A percentile compares a stretch with the other conserved stretches of the same genome.
Evolutionary conservation across 2,888 invertebrate genomes (phyloP).

Genomic region (Cenopis cana): DNA sequence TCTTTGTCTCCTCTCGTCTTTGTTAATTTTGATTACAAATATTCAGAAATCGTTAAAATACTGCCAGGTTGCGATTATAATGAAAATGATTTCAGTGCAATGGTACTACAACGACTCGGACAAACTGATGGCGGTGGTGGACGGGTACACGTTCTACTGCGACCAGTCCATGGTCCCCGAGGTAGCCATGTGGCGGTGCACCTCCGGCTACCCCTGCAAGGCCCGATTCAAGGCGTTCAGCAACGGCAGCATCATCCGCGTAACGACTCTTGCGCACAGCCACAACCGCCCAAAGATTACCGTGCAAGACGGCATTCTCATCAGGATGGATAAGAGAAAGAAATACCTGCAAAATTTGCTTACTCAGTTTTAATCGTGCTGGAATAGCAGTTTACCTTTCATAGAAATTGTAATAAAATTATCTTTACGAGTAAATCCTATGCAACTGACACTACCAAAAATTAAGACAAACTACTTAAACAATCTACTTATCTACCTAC

Average conservation of each 20-base stretch:
- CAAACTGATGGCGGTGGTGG: conserved; percentile 56
- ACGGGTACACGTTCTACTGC: conserved; percentile 60
- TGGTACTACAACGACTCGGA: conserved; percentile 56
- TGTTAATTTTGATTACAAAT: not conserved
- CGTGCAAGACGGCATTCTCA: conserved; percentile 45
- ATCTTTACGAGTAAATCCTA: not conserved
- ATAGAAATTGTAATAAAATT: not conserved
- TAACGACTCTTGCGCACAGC: conserved; percentile 54
- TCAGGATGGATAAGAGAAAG: conserved; percentile 25
- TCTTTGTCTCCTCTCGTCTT: too few relatives aligned
- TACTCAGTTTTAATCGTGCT: not conserved
- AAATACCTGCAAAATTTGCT: conserved; percentile 1
- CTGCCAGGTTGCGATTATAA: not conserved
- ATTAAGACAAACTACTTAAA: not conserved
- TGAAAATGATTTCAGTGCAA: conserved; percentile 52
- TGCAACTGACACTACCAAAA: not conserved
- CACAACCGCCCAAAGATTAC: conserved; percentile 54
- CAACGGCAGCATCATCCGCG: conserved; percentile 51
- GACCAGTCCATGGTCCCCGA: conserved; percentile 45
- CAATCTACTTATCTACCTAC: too few relatives aligned
- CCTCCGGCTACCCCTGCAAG: conserved; percentile 61
- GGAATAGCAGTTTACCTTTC: not conserved
- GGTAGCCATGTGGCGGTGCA: conserved; percentile 60
- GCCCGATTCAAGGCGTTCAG: conserved; percentile 59
- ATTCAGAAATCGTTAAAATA: not conserved